Evolutionary conservation across 2,888 invertebrate species (phyloP).

Genomic region (Brachycybe producta): DNA sequence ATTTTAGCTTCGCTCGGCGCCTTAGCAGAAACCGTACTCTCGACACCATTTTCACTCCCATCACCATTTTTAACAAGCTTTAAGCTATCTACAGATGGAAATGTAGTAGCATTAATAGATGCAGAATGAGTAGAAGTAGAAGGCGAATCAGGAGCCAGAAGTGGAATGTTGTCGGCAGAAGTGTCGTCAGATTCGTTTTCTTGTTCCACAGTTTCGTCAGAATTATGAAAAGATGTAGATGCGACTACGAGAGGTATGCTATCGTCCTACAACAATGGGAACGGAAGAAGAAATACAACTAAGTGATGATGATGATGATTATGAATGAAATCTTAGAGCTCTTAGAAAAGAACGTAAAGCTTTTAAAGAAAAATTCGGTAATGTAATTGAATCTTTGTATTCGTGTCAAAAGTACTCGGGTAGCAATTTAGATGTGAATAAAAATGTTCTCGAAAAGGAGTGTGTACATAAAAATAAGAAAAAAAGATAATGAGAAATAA

Average conservation of each 20-base stretch:
- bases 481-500: no score
- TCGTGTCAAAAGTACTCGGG: no score
- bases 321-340: no score
- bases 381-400: no score
- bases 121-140: slow-evolving; percentile 7
- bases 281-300: background rate
- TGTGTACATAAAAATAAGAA: no score
- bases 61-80: slow-evolving; percentile 9
- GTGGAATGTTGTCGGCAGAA: slow-evolving; percentile 13
- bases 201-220: background rate
- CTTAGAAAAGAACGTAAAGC: no score
- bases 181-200: slow-evolving; percentile 6
- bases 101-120: slow-evolving; percentile 3
- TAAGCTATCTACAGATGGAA: slow-evolving; percentile 3
- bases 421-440: no score
- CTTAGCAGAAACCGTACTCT: slow-evolving; percentile 1
- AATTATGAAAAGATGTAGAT: slow-evolving; percentile 11
- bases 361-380: no score
- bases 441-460: no score
- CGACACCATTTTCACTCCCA: slow-evolving; percentile 7
- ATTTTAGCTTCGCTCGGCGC: slow-evolving; percentile 6
- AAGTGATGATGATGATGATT: background rate
- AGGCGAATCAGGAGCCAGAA: slow-evolving; percentile 8
- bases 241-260: slow-evolving; percentile 9
- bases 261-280: slow-evolving; percentile 11